These are phyloP conservation scores for Amia ocellicauda DNA, from an alignment of 2,113 vertebrate species.

Conservation along the genomic window DNA sequence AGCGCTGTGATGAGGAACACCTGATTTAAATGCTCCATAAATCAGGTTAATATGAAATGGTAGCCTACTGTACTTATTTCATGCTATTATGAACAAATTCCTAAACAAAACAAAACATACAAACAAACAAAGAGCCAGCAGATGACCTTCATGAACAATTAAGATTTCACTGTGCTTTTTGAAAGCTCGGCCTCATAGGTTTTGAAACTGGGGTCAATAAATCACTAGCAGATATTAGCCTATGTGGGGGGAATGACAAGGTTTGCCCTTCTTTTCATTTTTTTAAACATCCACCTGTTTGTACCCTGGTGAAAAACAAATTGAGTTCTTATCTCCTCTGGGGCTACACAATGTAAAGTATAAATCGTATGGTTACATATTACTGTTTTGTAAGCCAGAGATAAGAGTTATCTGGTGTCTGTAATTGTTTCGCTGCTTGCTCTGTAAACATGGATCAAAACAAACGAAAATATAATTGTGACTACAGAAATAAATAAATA, in stretches of 20 bases:
- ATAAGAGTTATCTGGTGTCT: neutral
- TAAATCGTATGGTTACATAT: neutral
- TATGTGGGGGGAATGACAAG: neutral
- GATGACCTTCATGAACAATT: too few species aligned
- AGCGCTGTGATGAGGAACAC: too few species aligned
- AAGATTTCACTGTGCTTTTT: neutral
- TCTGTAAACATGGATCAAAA: neutral
- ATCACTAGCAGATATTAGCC: neutral
- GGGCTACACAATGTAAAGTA: neutral
- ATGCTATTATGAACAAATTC: too few species aligned
- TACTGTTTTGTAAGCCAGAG: neutral
- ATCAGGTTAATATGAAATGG: too few species aligned
- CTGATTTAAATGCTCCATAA: too few species aligned
- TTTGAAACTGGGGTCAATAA: neutral
- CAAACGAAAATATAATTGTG: neutral
- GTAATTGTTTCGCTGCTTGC: neutral
- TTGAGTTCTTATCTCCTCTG: neutral
- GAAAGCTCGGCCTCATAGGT: neutral
- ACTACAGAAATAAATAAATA: too few species aligned
- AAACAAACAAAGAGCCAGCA: too few species aligned
- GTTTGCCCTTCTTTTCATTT: slow-evolving; percentile 6
- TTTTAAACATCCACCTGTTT: neutral
- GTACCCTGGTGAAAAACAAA: neutral
- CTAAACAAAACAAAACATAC: too few species aligned
- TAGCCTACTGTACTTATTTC: too few species aligned